A percentile compares a stretch with the other conserved stretches of the same genome.
phyloP scores from a whole-genome alignment of 37 sponge, comb jelly and placozoan species.

The Aplysina aerophoba region DNA sequence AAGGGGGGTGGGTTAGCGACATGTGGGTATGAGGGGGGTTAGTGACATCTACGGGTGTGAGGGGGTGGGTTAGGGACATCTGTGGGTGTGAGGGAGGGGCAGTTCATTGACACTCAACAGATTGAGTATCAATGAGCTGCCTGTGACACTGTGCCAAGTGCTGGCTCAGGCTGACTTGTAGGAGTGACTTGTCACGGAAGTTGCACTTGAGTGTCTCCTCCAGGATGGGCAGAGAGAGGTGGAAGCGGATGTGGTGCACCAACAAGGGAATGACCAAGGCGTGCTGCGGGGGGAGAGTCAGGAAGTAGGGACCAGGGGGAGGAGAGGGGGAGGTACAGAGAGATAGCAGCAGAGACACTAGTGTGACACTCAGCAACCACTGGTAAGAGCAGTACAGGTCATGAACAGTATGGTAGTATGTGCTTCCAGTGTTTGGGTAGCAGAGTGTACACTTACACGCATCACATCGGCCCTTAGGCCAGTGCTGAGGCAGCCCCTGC shows the following conservation, averaged over 20 bases:
- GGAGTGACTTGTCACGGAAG: constrained; percentile 57
- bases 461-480: constrained; percentile 64
- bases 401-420: too few species aligned
- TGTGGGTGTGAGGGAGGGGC: neutral
- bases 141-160: too few species aligned
- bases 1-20: too few species aligned
- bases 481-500: constrained; percentile 35
- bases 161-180: constrained; percentile 27
- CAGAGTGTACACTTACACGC: constrained; percentile 42
- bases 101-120: too few species aligned
- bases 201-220: constrained; percentile 53
- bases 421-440: too few species aligned
- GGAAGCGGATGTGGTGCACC: constrained; percentile 58
- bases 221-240: constrained; percentile 46
- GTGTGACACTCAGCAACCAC: too few species aligned
- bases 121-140: neutral
- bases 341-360: too few species aligned
- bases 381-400: too few species aligned
- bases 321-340: too few species aligned
- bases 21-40: too few species aligned
- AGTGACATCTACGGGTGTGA: too few species aligned
- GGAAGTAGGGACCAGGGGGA: too few species aligned
- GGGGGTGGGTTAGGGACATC: neutral
- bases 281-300: constrained; percentile 24
- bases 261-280: constrained; percentile 45